Conservation (phyloP, 1,140 invertebrate species). For the Eumeta japonica region DNA sequence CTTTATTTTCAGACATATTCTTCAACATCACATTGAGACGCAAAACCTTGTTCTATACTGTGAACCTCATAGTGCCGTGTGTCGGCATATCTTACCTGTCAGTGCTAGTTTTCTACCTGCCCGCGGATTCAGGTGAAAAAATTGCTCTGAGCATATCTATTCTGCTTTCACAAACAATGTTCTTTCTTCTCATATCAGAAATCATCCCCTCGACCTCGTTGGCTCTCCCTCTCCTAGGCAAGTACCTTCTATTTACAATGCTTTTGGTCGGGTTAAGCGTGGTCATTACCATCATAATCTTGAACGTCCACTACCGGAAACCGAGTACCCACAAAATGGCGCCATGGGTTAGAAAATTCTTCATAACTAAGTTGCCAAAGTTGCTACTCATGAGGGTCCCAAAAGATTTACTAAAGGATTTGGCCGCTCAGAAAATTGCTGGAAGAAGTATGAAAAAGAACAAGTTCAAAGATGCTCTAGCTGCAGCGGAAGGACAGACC, state of each 20-base stretch:
- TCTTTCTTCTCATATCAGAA: conserved; percentile 96
- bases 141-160: conserved; percentile 98
- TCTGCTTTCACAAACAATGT: conserved; percentile 97
- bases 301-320: conserved; percentile 99
- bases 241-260: conserved; percentile 99
- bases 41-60: conserved; percentile 95
- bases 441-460: conserved; percentile 60
- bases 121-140: conserved; percentile 98
- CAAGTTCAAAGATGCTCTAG: conserved; percentile 68
- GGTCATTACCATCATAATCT: conserved; percentile 93
- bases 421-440: conserved; percentile 76
- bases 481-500: conserved; percentile 64
- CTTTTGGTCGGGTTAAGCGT: conserved; percentile 94
- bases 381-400: conserved; percentile 83
- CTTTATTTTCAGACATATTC: conserved; percentile 81
- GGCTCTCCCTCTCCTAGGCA: conserved; percentile 93
- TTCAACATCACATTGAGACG: conserved; percentile 96
- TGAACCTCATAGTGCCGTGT: conserved; percentile 92
- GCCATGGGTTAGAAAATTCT: conserved; percentile 85
- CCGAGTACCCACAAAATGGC: conserved; percentile 97
- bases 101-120: conserved; percentile 94
- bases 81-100: conserved; percentile 91
- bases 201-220: conserved; percentile 98
- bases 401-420: conserved; percentile 74
- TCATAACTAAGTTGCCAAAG: conserved; percentile 82